These are phyloP conservation scores for Adelges cooleyi DNA, from an alignment of 1,140 invertebrate genomes.

Conservation along the genomic window DNA sequence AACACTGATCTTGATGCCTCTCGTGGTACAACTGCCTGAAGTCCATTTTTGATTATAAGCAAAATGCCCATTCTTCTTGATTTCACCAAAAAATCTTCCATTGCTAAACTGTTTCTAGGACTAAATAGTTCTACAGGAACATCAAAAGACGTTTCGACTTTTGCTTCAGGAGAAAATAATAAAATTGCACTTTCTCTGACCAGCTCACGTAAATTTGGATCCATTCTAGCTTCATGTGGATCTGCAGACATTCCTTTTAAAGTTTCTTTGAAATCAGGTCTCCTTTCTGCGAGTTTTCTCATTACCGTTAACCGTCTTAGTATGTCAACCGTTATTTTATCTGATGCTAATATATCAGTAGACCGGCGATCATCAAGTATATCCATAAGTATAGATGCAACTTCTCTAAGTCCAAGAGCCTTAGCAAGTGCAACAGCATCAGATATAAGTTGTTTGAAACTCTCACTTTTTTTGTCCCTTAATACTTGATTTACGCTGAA, in stretches of 20 bases:
- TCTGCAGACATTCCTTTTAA: slow-evolving; percentile 50
- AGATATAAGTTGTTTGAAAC: slow-evolving; percentile 45
- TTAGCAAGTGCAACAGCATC: slow-evolving; percentile 59
- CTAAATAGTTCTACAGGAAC: slow-evolving; percentile 52
- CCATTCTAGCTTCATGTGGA: slow-evolving; percentile 51
- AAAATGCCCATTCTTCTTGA: slow-evolving; percentile 43
- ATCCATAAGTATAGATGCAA: slow-evolving; percentile 46
- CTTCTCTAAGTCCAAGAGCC: slow-evolving; percentile 53
- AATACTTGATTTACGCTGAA: slow-evolving; percentile 44
- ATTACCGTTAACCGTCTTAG: slow-evolving; percentile 59
- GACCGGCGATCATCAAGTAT: slow-evolving; percentile 49
- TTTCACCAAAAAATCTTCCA: slow-evolving; percentile 59
- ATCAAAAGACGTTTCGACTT: slow-evolving; percentile 46
- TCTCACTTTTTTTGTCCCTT: slow-evolving; percentile 42
- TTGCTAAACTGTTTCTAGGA: slow-evolving; percentile 55
- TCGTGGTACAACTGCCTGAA: slow-evolving; percentile 64
- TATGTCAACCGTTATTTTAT: slow-evolving; percentile 51
- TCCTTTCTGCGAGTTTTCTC: slow-evolving; percentile 54
- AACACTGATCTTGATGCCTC: slow-evolving; percentile 59
- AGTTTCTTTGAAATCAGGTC: slow-evolving; percentile 48
- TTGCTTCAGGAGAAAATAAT: slow-evolving; percentile 52
- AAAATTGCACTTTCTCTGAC: slow-evolving; percentile 57
- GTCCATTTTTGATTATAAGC: slow-evolving; percentile 59
- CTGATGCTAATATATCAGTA: slow-evolving; percentile 45
- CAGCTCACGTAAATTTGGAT: slow-evolving; percentile 53